Percentiles rank a stretch among this genome's conserved stretches.
These are phyloP conservation scores for Gambusia yucatana DNA, from an alignment of 2,797 vertebrate species.

Conservation along the genomic window DNA sequence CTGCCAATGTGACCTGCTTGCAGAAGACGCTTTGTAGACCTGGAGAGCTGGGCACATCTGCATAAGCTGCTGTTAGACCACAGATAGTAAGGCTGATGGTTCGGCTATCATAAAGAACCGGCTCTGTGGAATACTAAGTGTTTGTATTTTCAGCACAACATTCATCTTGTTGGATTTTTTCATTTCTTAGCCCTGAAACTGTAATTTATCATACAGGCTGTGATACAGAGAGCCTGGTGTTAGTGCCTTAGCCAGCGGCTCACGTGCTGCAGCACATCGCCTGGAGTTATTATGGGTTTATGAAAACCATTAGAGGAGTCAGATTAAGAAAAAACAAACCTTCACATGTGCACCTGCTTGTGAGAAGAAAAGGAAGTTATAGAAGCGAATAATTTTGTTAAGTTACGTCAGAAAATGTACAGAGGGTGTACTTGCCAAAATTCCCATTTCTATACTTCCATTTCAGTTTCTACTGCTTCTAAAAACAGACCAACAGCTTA, in stretches of 20 bases:
- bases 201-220: slow-evolving; percentile 70
- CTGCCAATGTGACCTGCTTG: slow-evolving; percentile 76
- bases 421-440: too few relatives aligned
- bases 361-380: not conserved
- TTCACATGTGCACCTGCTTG: not conserved
- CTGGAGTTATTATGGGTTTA: slow-evolving; percentile 33
- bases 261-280: slow-evolving; percentile 30
- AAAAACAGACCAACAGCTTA: too few relatives aligned
- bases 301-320: slow-evolving; percentile 16
- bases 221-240: slow-evolving; percentile 30
- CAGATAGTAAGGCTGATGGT: slow-evolving; percentile 66
- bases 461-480: too few relatives aligned
- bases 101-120: slow-evolving; percentile 71
- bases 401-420: not conserved
- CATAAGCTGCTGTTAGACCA: slow-evolving; percentile 78
- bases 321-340: not conserved
- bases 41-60: slow-evolving; percentile 64
- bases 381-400: not conserved
- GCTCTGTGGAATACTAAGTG: slow-evolving; percentile 68
- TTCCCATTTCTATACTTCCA: too few relatives aligned
- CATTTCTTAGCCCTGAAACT: slow-evolving; percentile 35
- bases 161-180: slow-evolving; percentile 49
- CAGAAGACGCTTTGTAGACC: slow-evolving; percentile 58
- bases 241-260: slow-evolving; percentile 38
- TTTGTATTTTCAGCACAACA: slow-evolving; percentile 63